Base-by-base conservation (phyloP, 2,888 invertebrate genomes). In the Scrobipalpa atriplicella region DNA sequence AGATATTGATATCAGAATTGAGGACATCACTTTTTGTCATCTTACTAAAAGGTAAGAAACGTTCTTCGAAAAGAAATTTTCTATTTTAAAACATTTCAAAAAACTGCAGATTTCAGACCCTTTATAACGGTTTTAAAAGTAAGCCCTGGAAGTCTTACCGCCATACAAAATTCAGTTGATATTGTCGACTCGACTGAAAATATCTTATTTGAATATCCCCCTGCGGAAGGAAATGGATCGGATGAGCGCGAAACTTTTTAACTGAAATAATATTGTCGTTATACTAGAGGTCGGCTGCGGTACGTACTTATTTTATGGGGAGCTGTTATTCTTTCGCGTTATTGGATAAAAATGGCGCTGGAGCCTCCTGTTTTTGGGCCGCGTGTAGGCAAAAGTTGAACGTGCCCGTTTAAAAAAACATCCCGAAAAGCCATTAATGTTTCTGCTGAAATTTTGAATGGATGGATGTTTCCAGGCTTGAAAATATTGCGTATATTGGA, bases 191-290 rank as follows among this genome's bases (percentile, higher is more conserved):
- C 61, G 16, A 6, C 47, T 21, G 82, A 81, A 81, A 80, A 83
- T 81, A 81, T 83, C 85, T 81, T 83, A 86, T 87, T 87, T 86
- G 83, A 87, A 87, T 87, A 86, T 81, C 79, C 78, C 75, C 76
- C 77, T 76, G 77, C 75, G 75, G 71, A 74, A 66, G 76, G 81
- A 81, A 84, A 85, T 82, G 84, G 85, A 85, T 82, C 82, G 85
- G 82, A 84, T 85, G 83, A 85, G 80, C 79, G 78, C 75, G 78
- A 77, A 85, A 87, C 84, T 87, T 86, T 29, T 86, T 86, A 86
- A 85, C 85, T 85, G 84, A 86, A 86, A 87, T 86, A 86, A 86
- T 86, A 87, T 85, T 86, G 82, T 83, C 82, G 81, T 84, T 81
- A 81, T 80, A 74, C 73, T 78, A 75, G 73, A 75, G 76, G 75